Percentiles rank a stretch among this genome's conserved stretches.
Conservation (phyloP, 2,113 vertebrate species). For the Silurus asotus region DNA sequence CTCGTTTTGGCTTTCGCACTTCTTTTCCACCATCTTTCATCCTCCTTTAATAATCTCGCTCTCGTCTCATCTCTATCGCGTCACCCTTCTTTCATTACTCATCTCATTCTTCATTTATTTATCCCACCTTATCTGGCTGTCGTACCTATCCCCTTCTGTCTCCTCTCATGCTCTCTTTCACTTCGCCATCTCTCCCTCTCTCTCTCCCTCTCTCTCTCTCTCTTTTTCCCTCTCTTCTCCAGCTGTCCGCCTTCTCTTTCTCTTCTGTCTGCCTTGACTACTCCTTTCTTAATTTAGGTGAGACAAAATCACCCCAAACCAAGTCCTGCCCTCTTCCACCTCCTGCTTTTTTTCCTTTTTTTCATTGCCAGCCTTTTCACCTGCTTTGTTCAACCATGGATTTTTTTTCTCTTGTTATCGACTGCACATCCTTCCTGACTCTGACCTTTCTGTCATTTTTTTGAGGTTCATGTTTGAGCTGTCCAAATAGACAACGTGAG, state of each 20-base stretch:
- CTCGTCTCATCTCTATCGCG: not conserved
- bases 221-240: not conserved
- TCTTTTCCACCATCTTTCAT: constrained; percentile 12
- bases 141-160: not conserved
- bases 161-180: not conserved
- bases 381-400: constrained; percentile 1
- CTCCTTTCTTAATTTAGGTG: constrained; percentile 13
- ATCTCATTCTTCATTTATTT: constrained; percentile 30
- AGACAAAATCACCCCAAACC: constrained; percentile 7
- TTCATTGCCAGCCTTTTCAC: not conserved
- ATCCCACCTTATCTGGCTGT: constrained; percentile 26
- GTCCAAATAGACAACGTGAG: not conserved
- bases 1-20: not conserved
- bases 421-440: not conserved
- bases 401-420: not conserved
- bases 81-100: constrained; percentile 13
- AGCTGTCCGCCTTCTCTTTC: constrained; percentile 22
- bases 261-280: constrained; percentile 11
- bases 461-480: not conserved
- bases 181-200: not conserved
- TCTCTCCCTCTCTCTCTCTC: not conserved
- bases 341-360: constrained; percentile 9
- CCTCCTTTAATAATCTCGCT: constrained; percentile 3
- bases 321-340: not conserved
- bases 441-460: constrained; percentile 16